Evolutionary conservation across 2,797 vertebrate genomes (phyloP).

Genomic region (Neostethus bicornis): DNA sequence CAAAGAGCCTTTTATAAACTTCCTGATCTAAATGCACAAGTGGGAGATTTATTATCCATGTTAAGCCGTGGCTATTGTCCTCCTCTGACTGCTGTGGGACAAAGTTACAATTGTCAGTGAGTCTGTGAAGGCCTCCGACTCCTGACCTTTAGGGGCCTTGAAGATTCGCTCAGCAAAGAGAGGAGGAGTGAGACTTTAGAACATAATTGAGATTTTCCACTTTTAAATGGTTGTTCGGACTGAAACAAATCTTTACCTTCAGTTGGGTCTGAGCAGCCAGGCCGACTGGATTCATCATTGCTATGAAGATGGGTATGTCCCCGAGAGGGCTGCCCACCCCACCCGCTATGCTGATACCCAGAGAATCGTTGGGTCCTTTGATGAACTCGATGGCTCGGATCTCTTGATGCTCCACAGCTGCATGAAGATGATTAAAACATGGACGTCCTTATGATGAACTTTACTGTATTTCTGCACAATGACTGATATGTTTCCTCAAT

Average conservation of each 20-base stretch:
- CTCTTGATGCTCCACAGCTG: constrained; percentile 86
- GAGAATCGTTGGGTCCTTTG: constrained; percentile 88
- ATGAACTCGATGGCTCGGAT: constrained; percentile 90
- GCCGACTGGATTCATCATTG: constrained; percentile 96
- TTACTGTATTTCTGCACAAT: not conserved
- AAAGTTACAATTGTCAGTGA: constrained; percentile 54
- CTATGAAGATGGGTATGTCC: constrained; percentile 96
- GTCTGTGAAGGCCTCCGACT: constrained; percentile 45
- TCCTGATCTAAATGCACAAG: constrained; percentile 49
- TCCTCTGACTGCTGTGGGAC: constrained; percentile 46
- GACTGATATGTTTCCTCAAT: not conserved
- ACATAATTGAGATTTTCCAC: constrained; percentile 9
- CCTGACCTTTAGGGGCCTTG: constrained; percentile 40
- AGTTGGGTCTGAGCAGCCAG: constrained; percentile 95
- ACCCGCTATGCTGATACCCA: constrained; percentile 95
- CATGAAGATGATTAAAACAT: constrained; percentile 19
- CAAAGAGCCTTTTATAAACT: constrained; percentile 48
- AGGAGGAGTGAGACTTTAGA: constrained; percentile 20
- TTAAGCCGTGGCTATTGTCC: constrained; percentile 55
- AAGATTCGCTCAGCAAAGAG: constrained; percentile 17
- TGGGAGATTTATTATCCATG: constrained; percentile 67
- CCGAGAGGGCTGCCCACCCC: constrained; percentile 95
- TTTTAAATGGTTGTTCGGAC: not conserved
- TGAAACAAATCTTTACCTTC: constrained; percentile 74
- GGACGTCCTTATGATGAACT: not conserved